Conservation (phyloP, 2,113 vertebrate species). For the Vireo altiloquus region DNA sequence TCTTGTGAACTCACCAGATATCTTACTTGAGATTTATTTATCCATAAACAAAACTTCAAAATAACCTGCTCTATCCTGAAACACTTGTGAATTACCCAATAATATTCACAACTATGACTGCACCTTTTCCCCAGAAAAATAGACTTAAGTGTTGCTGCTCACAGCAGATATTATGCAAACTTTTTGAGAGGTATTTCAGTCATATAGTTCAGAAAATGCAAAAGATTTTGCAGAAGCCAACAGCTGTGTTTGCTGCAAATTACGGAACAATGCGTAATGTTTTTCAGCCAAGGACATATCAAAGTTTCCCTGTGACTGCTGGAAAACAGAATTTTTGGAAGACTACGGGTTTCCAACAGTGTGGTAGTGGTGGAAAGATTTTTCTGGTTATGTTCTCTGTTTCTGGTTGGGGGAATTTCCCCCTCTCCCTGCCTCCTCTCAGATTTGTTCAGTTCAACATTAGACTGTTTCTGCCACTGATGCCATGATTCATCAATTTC, state of each 20-base stretch:
- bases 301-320: background rate
- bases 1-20: background rate
- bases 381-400: background rate
- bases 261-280: background rate
- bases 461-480: background rate
- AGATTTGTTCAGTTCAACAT: background rate
- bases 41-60: background rate
- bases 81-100: background rate
- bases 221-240: background rate
- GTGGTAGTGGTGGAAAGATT: background rate
- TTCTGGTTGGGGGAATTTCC: background rate
- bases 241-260: background rate
- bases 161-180: background rate
- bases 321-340: background rate
- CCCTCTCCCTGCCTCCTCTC: background rate
- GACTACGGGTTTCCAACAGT: background rate
- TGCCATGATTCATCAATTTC: background rate
- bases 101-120: background rate
- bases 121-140: background rate
- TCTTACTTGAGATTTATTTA: background rate
- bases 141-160: background rate
- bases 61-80: background rate
- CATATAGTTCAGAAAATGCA: background rate
- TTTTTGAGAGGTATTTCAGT: background rate
- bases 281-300: background rate